Conservation (phyloP, 2,797 vertebrate genomes). For the Vireo griseus region DNA sequence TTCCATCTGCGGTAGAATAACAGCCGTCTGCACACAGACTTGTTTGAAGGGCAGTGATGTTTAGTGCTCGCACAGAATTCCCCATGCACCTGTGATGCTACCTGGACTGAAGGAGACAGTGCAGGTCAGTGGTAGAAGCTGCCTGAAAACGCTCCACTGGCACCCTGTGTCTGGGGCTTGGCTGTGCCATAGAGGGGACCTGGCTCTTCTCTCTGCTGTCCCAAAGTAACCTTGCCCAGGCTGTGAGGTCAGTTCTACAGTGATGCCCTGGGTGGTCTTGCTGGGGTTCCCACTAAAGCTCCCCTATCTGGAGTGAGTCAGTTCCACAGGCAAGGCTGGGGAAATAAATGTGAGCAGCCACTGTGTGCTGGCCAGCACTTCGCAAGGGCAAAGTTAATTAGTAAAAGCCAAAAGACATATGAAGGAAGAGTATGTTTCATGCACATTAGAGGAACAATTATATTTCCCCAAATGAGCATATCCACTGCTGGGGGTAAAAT, state of each 20-base stretch:
- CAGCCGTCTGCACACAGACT: not conserved
- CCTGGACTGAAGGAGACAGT: not conserved
- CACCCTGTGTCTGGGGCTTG: not conserved
- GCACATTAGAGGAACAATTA: accelerated
- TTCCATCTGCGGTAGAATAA: not conserved
- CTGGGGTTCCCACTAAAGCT: not conserved
- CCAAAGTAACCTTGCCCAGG: not conserved
- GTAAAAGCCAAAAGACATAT: not conserved
- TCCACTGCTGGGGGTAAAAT: not conserved
- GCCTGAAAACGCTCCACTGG: accelerated
- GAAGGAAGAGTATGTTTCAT: not conserved
- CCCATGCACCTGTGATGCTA: not conserved
- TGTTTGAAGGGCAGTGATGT: not conserved
- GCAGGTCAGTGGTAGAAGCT: not conserved
- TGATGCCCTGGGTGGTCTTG: no score
- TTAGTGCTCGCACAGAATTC: not conserved
- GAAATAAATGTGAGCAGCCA: not conserved
- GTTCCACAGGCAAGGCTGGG: not conserved
- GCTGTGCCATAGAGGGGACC: not conserved
- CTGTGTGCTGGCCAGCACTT: not conserved
- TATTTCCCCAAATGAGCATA: not conserved
- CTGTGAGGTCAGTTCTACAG: not conserved
- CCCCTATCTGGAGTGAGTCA: accelerated
- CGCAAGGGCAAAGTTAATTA: not conserved
- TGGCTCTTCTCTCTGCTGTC: not conserved